Conservation (phyloP, 2,113 vertebrate species). For the Aptenodytes forsteri region DNA sequence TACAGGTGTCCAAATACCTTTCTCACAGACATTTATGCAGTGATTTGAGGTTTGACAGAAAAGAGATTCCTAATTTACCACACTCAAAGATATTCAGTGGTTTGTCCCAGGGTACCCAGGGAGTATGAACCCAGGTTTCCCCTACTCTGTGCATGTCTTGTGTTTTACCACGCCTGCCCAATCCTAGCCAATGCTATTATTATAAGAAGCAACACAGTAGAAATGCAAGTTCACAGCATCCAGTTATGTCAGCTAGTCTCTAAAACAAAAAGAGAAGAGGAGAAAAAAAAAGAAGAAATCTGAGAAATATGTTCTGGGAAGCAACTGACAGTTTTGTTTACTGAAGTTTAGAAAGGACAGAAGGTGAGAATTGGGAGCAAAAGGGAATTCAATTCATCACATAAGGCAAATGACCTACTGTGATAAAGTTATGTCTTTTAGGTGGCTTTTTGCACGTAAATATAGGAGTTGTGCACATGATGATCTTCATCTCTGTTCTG, state of each 20-base stretch:
- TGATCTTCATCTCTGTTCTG: not conserved
- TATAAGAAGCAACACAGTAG: not conserved
- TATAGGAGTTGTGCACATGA: not conserved
- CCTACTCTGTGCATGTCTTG: rapidly evolving
- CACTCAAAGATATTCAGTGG: not conserved
- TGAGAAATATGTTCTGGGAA: not conserved
- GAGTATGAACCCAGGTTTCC: not conserved
- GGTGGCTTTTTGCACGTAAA: not conserved
- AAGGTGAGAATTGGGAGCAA: not conserved
- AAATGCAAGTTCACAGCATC: not conserved
- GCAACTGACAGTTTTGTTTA: not conserved
- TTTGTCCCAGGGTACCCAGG: not conserved
- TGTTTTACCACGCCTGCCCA: not conserved
- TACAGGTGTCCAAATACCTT: not conserved
- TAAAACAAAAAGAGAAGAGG: not conserved
- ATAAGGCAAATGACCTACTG: not conserved
- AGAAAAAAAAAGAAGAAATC: not conserved
- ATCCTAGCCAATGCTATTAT: not conserved
- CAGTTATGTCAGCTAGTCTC: not conserved
- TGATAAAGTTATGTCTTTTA: not conserved
- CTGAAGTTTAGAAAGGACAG: not conserved
- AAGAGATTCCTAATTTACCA: not conserved
- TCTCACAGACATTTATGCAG: not conserved
- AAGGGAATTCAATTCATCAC: not conserved
- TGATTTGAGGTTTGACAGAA: not conserved